A percentile compares a stretch with the other conserved stretches of the same genome.
Evolutionary conservation across 2,888 invertebrate species (phyloP).

Genomic region (Cetonia aurata): DNA sequence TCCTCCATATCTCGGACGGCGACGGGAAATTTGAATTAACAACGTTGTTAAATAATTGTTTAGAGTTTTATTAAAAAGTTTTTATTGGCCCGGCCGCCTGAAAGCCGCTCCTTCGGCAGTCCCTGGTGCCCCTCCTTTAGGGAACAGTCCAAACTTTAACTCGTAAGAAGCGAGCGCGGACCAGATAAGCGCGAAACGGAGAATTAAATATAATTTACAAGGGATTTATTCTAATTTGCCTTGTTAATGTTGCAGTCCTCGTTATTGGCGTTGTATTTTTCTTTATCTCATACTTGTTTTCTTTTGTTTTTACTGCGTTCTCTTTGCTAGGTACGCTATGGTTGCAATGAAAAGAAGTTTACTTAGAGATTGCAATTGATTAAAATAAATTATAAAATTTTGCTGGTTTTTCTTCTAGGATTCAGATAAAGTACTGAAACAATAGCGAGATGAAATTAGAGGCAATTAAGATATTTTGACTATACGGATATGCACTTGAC

Average conservation of each 20-base stretch:
- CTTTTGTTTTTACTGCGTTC: neutral
- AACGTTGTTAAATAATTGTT: constrained; percentile 40
- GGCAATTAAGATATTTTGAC: no score
- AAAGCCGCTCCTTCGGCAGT: neutral
- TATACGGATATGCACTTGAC: no score
- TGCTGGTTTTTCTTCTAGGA: no score
- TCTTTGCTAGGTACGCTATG: no score
- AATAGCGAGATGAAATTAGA: no score
- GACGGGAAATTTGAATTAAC: constrained; percentile 31
- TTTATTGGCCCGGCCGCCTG: constrained; percentile 25
- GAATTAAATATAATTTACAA: constrained; percentile 38
- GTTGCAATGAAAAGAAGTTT: no score
- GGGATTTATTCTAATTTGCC: constrained; percentile 23
- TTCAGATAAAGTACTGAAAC: no score
- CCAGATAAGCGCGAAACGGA: constrained; percentile 19
- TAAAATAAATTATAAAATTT: no score
- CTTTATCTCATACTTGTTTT: no score
- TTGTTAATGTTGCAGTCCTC: neutral
- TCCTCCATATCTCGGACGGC: constrained; percentile 18
- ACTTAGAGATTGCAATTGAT: no score
- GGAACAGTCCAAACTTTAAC: no score
- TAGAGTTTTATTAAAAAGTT: constrained; percentile 40
- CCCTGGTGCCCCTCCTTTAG: no score
- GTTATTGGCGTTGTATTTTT: neutral
- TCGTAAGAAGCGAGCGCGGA: neutral